Evolutionary conservation across 2,797 vertebrate species (phyloP).

Genomic region (Pipistrellus pipistrellus): DNA sequence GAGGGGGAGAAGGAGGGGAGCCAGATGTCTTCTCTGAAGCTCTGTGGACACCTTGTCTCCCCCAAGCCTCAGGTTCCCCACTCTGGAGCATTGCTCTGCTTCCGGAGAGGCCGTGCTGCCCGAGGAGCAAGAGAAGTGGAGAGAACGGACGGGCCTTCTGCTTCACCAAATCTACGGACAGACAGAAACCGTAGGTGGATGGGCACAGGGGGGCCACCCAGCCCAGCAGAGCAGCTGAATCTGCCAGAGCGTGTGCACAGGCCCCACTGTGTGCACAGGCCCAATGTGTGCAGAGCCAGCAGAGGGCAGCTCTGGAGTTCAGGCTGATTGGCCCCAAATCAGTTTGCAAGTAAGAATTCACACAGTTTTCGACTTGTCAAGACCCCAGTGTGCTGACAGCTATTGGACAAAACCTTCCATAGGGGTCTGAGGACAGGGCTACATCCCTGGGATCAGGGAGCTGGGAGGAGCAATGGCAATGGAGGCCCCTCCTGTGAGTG

Average conservation of each 20-base stretch:
- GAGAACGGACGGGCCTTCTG: slow-evolving; percentile 87
- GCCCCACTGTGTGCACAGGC: too few relatives aligned
- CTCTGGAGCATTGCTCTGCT: slow-evolving; percentile 88
- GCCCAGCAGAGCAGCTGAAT: too few relatives aligned
- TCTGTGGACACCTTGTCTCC: background rate
- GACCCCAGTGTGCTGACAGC: background rate
- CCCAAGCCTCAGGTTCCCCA: slow-evolving; percentile 89
- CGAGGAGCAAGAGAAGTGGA: slow-evolving; percentile 90
- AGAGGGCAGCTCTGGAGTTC: background rate
- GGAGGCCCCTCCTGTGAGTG: background rate
- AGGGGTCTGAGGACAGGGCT: background rate
- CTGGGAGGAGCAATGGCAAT: rapidly evolving
- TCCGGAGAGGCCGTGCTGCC: slow-evolving; percentile 91
- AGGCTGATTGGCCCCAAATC: too few relatives aligned
- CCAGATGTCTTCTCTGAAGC: background rate
- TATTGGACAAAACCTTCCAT: background rate
- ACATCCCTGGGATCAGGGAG: background rate
- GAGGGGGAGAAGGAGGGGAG: too few relatives aligned
- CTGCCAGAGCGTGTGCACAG: background rate
- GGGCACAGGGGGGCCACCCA: too few relatives aligned
- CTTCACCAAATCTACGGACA: slow-evolving; percentile 91
- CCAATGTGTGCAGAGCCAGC: background rate
- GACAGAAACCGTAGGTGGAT: slow-evolving; percentile 90
- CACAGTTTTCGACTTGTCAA: too few relatives aligned
- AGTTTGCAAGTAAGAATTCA: too few relatives aligned